These are phyloP conservation scores for Xylota sylvarum DNA, from an alignment of 2,888 invertebrate species.

Conservation along the genomic window DNA sequence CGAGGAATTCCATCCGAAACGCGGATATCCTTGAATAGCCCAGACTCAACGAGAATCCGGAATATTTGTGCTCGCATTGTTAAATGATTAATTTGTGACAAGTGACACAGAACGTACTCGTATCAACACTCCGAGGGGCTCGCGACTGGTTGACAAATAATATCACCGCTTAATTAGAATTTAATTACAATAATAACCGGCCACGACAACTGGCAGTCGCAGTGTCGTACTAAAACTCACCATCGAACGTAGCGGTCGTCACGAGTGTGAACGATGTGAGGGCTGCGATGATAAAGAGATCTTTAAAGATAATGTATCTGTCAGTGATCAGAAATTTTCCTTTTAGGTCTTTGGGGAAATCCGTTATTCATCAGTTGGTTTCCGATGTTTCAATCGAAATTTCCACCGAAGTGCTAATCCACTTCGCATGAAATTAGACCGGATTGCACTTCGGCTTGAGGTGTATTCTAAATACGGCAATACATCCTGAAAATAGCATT, in stretches of 20 bases:
- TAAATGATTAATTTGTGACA: conserved; percentile 71
- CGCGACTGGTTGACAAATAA: conserved; percentile 61
- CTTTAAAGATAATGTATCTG: conserved; percentile 27
- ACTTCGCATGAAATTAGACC: conserved; percentile 43
- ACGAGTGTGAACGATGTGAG: conserved; percentile 7
- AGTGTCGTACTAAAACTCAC: conserved; percentile 9
- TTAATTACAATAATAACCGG: conserved; percentile 70
- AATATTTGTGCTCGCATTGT: conserved; percentile 47
- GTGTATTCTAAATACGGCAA: neutral
- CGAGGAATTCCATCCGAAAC: conserved; percentile 51
- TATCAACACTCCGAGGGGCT: conserved; percentile 37
- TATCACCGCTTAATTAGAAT: conserved; percentile 72
- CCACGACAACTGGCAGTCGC: conserved; percentile 13
- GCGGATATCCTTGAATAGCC: conserved; percentile 70
- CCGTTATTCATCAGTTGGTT: conserved; percentile 54
- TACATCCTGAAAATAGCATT: conserved; percentile 23
- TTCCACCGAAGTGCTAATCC: conserved; percentile 53
- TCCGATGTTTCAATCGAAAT: conserved; percentile 56
- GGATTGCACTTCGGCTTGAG: conserved; percentile 4
- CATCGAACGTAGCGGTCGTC: conserved; percentile 12
- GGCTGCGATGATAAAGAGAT: conserved; percentile 40
- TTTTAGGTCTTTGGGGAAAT: conserved; percentile 56
- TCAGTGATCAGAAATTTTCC: conserved; percentile 50
- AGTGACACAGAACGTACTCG: conserved; percentile 45
- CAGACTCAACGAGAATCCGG: conserved; percentile 53